These are phyloP conservation scores for Promerops cafer DNA, from an alignment of 2,113 vertebrate species.

Conservation along the genomic window DNA sequence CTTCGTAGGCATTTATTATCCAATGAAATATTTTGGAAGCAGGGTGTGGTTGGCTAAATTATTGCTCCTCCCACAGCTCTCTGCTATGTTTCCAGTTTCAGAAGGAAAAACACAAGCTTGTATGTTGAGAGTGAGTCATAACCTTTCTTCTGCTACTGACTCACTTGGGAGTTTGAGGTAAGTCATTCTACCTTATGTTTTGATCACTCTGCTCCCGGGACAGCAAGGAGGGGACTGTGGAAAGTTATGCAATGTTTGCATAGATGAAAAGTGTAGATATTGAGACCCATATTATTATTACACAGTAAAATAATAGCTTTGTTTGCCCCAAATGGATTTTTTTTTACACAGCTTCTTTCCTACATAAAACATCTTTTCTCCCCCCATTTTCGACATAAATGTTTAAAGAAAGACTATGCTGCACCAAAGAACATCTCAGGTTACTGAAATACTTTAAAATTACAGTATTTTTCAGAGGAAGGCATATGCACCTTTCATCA, in stretches of 20 bases:
- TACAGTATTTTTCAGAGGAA: neutral
- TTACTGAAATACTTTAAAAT: neutral
- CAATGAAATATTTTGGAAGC: constrained; percentile 5
- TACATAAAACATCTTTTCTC: neutral
- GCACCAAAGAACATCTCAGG: neutral
- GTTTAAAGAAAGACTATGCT: neutral
- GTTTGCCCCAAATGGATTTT: neutral
- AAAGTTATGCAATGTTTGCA: constrained; percentile 12
- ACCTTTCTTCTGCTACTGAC: constrained; percentile 23
- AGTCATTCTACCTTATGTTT: constrained; percentile 32
- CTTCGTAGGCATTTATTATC: neutral
- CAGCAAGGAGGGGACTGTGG: neutral
- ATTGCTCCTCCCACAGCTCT: constrained; percentile 10
- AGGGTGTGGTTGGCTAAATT: constrained; percentile 29
- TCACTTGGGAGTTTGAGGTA: constrained; percentile 46
- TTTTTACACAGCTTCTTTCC: neutral
- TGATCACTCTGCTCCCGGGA: neutral
- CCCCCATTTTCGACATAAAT: neutral
- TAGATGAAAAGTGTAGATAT: neutral
- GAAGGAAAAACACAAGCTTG: constrained; percentile 38
- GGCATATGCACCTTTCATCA: neutral
- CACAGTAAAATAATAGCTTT: neutral
- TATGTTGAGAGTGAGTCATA: constrained; percentile 21
- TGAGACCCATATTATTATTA: neutral
- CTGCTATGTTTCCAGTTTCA: constrained; percentile 11